Conservation (phyloP, 2,113 vertebrate genomes). For the Menidia beryllina region DNA sequence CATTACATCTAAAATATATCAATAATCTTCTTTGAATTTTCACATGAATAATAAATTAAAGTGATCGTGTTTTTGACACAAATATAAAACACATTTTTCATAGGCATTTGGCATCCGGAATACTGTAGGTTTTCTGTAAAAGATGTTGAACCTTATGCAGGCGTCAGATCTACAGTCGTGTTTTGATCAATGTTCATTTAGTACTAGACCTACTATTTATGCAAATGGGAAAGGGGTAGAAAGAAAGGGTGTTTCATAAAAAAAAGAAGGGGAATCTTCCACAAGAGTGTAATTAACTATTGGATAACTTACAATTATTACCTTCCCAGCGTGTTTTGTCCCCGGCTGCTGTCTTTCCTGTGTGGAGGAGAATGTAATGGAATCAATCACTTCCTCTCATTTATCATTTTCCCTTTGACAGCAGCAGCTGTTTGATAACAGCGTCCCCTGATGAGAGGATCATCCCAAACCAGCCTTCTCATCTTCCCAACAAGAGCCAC, state of each 20-base stretch:
- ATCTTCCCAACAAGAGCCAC: background rate
- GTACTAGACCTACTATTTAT: background rate
- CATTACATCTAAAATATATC: too few species aligned
- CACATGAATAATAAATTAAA: too few species aligned
- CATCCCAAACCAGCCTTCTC: background rate
- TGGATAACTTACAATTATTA: background rate
- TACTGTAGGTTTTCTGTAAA: too few species aligned
- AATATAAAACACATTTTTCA: too few species aligned
- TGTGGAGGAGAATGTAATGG: background rate
- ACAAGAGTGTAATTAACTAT: background rate
- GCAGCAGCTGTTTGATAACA: constrained; percentile 5
- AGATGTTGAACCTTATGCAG: too few species aligned
- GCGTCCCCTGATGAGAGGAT: constrained; percentile 19
- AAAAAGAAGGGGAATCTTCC: background rate
- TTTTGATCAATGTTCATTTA: background rate
- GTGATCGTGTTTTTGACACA: too few species aligned
- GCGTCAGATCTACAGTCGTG: too few species aligned
- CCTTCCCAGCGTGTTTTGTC: constrained; percentile 7
- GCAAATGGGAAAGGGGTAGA: background rate
- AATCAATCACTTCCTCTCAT: constrained; percentile 6
- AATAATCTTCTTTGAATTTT: too few species aligned
- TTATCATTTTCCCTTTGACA: constrained; percentile 22
- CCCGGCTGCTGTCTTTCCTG: background rate
- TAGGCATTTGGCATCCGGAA: too few species aligned
- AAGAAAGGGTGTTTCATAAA: background rate